Percentiles rank a stretch among this genome's conserved stretches.
Evolutionary conservation across 2,888 invertebrate genomes (phyloP).

Genomic region (Odontomyia ornata): DNA sequence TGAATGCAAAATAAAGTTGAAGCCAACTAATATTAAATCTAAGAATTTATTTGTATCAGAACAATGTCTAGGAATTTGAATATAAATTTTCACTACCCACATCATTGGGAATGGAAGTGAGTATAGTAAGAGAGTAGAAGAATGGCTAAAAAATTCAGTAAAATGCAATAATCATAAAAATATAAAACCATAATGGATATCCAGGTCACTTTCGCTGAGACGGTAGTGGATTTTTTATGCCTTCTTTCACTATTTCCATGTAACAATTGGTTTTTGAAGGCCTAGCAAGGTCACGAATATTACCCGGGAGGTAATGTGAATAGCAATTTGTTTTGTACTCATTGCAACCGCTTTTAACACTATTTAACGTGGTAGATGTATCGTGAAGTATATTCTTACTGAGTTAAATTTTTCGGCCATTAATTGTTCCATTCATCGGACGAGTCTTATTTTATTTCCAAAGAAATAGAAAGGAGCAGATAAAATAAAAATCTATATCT

Average conservation of each 20-base stretch:
- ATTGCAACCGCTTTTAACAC: neutral
- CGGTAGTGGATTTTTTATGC: conserved; percentile 14
- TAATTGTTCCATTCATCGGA: too few species aligned
- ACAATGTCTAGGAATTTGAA: neutral
- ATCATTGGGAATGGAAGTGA: neutral
- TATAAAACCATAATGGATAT: conserved; percentile 22
- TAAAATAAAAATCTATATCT: too few species aligned
- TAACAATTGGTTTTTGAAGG: neutral
- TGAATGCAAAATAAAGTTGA: too few species aligned
- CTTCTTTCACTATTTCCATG: neutral
- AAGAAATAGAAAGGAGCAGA: too few species aligned
- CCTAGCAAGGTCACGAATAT: conserved; percentile 27
- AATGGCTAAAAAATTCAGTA: neutral
- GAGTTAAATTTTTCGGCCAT: too few species aligned
- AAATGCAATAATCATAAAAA: conserved; percentile 23
- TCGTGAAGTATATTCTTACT: too few species aligned
- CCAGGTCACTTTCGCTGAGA: conserved; percentile 27
- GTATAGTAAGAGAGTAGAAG: too few species aligned
- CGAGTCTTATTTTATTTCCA: too few species aligned
- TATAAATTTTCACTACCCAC: neutral
- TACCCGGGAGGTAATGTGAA: too few species aligned
- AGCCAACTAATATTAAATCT: too few species aligned
- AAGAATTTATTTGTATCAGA: neutral
- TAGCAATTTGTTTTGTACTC: too few species aligned
- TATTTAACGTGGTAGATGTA: neutral